Evolutionary conservation across 1,140 invertebrate species (phyloP).

Genomic region (Sycophaga agraensis): DNA sequence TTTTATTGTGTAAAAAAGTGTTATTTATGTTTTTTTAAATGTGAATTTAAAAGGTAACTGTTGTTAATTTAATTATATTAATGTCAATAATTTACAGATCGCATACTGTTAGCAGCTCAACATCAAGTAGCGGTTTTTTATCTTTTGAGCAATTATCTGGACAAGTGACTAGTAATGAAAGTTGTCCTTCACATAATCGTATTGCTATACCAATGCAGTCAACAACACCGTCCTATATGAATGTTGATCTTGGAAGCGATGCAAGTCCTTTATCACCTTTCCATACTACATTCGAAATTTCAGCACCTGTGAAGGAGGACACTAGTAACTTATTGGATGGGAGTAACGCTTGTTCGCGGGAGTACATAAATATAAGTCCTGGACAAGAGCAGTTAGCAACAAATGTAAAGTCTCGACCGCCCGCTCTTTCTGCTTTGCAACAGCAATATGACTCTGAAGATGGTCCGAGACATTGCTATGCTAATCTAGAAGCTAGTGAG

Average conservation of each 20-base stretch:
- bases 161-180: background rate
- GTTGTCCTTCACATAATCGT: background rate
- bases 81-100: conserved; percentile 35
- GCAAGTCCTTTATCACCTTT: conserved; percentile 44
- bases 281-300: conserved; percentile 36
- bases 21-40: too few species aligned
- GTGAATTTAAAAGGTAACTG: too few species aligned
- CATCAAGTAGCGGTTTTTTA: conserved; percentile 40
- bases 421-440: conserved; percentile 37
- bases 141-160: conserved; percentile 34
- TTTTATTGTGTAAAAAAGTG: too few species aligned
- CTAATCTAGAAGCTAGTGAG: conserved; percentile 66
- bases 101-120: conserved; percentile 44
- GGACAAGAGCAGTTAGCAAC: conserved; percentile 39
- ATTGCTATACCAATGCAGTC: background rate
- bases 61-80: background rate
- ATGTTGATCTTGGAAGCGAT: conserved; percentile 47
- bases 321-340: conserved; percentile 2
- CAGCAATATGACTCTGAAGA: conserved; percentile 46
- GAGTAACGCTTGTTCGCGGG: conserved; percentile 41
- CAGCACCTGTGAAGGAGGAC: conserved; percentile 32
- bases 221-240: conserved; percentile 49
- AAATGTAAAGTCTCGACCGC: conserved; percentile 30
- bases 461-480: conserved; percentile 61
- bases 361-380: conserved; percentile 70